Evolutionary conservation across 64 coral and sea anemone species (phyloP), one percentile per base, ranked within the genome.

Genomic region (Stichodactyla mertensii): DNA sequence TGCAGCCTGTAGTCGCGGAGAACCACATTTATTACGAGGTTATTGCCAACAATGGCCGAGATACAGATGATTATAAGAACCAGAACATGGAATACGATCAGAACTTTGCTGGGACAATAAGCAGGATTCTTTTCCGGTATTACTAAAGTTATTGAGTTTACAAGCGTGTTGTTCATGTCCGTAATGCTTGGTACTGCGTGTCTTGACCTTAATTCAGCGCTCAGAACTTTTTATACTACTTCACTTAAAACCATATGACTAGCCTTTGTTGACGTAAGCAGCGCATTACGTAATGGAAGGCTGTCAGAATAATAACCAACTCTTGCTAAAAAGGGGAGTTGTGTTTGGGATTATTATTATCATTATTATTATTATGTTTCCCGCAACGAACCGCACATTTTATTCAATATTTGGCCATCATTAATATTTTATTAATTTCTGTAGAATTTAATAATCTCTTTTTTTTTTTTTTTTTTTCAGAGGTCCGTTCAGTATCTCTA

Each of bases 21-120:
- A 16, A 95, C 78, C 7, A 94, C 84, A 0, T 87, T 85, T 2
- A 93, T 87, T 1, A 94, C 97, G 2, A 99, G 79, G 7, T 51
- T 16, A 52, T 99, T 99, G 12, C 97, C 97, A 8, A 99, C 77
- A 52, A 99, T 85, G 0, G 90, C 91, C 7, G 86, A 52, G 54
- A 90, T 71, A 52, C 66, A 85, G 7, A 97, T 97, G 4, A 95
- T 14, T 7, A 99, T 57, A 5, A 99, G 78, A 45, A 89, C 23
- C 9, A 52, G 4, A 0, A 71, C 91, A 59, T 93, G 94, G 24
- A 85, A 62, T 8, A 61, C 83, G 15, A 61, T 26, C 5, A 85
- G 55, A 52, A 0, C 78, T 8, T 14, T 52, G 2, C 78, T 51
- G 16, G 78, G 78, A 55, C 7, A 28, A 20, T 81, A 81, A 14